A percentile compares a stretch with the other conserved stretches of the same genome.
Conservation (phyloP, 2,113 vertebrate genomes). For the Camelus dromedarius region DNA sequence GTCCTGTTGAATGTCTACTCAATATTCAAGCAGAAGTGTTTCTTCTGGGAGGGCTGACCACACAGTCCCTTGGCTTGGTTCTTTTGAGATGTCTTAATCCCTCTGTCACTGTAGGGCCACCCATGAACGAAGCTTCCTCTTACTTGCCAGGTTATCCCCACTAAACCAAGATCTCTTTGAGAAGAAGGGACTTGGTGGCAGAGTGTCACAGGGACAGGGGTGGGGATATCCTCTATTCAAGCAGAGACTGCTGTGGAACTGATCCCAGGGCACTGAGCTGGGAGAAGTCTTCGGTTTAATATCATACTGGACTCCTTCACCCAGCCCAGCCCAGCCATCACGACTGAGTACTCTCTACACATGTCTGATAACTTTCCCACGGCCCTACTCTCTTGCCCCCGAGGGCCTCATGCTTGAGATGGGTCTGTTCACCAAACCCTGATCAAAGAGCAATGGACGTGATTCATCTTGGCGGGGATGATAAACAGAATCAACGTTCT, state of each 20-base stretch:
- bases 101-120: neutral
- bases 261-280: neutral
- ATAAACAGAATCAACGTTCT: neutral
- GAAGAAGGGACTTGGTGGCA: neutral
- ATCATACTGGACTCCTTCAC: no score
- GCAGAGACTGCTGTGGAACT: neutral
- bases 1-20: no score
- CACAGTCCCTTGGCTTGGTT: neutral
- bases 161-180: neutral
- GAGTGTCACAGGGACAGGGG: neutral
- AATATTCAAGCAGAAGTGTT: neutral
- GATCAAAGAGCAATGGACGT: neutral
- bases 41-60: neutral
- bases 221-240: no score
- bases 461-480: no score
- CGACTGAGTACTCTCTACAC: fast-evolving
- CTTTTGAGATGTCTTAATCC: neutral
- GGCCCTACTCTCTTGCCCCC: neutral
- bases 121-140: neutral
- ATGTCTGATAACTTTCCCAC: neutral
- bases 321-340: neutral
- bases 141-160: neutral
- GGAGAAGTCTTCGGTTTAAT: neutral
- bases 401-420: neutral
- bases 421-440: neutral